A percentile compares a stretch with the other conserved stretches of the same genome.
These are phyloP conservation scores for Patella depressa DNA, from an alignment of 2,888 invertebrate genomes.

Conservation along the genomic window DNA sequence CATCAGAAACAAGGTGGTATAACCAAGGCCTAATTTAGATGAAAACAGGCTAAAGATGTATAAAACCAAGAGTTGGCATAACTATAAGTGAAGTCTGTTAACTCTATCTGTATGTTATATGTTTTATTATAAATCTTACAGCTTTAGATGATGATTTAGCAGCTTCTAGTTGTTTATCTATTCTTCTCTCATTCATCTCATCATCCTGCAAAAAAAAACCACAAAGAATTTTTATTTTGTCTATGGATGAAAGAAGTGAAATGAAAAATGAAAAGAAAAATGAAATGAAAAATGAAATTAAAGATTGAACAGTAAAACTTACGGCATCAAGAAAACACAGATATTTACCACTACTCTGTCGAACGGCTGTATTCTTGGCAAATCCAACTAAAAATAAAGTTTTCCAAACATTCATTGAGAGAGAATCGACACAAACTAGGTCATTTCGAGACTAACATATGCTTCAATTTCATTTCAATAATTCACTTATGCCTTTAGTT, in stretches of 20 bases:
- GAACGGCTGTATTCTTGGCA: constrained; percentile 81
- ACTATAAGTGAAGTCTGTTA: no score
- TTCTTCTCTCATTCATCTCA: constrained; percentile 79
- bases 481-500: no score
- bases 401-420: no score
- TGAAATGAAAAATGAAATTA: constrained; percentile 21
- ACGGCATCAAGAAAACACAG: constrained; percentile 86
- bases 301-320: constrained; percentile 54
- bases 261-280: constrained; percentile 19
- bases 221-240: no score
- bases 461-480: no score
- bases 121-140: constrained; percentile 40
- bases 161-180: constrained; percentile 49
- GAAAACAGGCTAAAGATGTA: no score
- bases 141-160: constrained; percentile 45
- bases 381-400: constrained; percentile 77
- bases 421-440: background rate
- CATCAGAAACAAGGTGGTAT: no score
- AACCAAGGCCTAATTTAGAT: no score
- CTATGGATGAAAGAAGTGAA: no score
- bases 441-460: no score
- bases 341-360: constrained; percentile 77
- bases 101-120: no score
- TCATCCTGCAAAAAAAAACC: constrained; percentile 77
- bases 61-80: no score